Evolutionary conservation across 2,113 vertebrate species (phyloP).

Genomic region (Oreochromis aureus): DNA sequence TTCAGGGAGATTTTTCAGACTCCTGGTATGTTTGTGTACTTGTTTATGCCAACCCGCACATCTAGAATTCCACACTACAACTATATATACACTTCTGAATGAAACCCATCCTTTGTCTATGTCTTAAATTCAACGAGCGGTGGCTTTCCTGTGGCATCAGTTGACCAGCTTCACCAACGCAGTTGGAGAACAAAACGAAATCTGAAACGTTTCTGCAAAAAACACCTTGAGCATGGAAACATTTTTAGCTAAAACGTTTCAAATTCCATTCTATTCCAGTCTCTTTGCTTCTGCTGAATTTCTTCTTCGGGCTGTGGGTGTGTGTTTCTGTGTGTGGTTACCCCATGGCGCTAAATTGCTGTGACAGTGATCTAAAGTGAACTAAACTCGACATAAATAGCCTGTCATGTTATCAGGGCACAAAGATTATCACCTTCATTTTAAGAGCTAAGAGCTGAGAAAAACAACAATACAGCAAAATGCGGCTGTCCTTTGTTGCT

Average conservation of each 20-base stretch:
- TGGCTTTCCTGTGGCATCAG: background rate
- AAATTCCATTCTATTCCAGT: conserved; percentile 78
- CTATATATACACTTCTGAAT: background rate
- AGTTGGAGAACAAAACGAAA: conserved; percentile 76
- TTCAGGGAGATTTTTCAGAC: background rate
- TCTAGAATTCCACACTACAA: background rate
- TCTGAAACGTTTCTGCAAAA: conserved; percentile 86
- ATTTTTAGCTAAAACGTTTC: conserved; percentile 86
- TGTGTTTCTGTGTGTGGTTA: background rate
- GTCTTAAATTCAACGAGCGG: background rate
- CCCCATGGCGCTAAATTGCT: background rate
- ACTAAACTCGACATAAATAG: background rate
- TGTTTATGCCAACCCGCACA: background rate
- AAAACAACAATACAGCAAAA: background rate
- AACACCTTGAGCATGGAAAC: conserved; percentile 78
- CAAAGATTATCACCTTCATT: background rate
- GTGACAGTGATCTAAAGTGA: background rate
- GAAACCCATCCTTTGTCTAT: background rate
- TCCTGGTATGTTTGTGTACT: background rate
- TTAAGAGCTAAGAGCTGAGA: background rate
- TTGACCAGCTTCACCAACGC: conserved; percentile 1
- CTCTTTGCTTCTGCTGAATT: background rate
- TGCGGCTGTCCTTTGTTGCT: background rate
- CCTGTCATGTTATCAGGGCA: background rate
- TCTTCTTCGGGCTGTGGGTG: background rate